Base-by-base conservation (phyloP, 2,113 vertebrate genomes). In the Mystacornis crossleyi region DNA sequence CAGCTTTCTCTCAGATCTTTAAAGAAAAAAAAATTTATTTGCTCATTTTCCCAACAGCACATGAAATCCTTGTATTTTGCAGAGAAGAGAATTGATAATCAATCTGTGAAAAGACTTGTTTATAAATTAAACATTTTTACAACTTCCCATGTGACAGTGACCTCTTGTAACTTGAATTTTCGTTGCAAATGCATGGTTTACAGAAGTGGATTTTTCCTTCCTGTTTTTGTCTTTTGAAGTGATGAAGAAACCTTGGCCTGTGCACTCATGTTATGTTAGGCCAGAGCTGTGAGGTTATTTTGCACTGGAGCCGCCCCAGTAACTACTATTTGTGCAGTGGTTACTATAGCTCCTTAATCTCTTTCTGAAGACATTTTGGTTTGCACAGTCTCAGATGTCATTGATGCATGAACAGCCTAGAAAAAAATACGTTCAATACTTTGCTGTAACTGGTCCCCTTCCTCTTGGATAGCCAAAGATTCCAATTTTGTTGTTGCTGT, bases 321-420 rank as follows among this genome's bases (percentile, higher is more conserved):
- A 77, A 70, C 90, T 74, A 23, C 48, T 92, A 8, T 89, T 94
- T 95, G 58, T 86, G 67, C 75, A 50, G 66, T 61, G 54, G 71
- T 90, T 95, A 80, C 81, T 96, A 43, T 73, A 95, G 64, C 33
- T 94, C 50, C 94, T 80, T 85, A 86, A 88, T 93, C 85, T 91
- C 72, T 92, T 85, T 82, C 79, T 82, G 71, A 94, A 93, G 87
- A 60, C 43, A 25, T 67, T 79, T 85, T 82, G 54, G 53, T 50
- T 81, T 91, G 77, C 81, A 21, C 25, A 64, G 50, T 66, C 64
- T 81, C 40, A 54, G 16, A 69, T 77, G 25, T 45, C 50, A 69
- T 12, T 2, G 2, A 3, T 67, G 20, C n/a, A 47, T 67, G 86
- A 83, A 34, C 48, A 55, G 21, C 31, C 14, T 58, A 71, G 72